phyloP scores from a whole-genome alignment of 2,797 vertebrate species.

The Corythornis leucogaster region DNA sequence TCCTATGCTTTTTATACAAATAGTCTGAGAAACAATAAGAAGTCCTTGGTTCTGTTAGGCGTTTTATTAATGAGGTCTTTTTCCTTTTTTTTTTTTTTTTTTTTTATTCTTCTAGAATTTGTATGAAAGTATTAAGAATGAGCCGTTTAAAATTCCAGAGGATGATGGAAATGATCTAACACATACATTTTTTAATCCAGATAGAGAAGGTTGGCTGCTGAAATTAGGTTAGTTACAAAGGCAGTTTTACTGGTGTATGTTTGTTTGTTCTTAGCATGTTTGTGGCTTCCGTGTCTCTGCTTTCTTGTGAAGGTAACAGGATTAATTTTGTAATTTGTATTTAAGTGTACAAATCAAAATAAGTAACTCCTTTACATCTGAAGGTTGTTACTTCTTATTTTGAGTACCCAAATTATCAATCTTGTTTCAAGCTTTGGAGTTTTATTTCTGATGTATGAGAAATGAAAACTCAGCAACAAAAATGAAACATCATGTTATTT shows the following conservation, averaged over 20 bases:
- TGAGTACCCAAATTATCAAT: neutral
- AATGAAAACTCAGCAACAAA: neutral
- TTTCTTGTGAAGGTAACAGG: conserved; percentile 10
- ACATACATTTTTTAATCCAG: conserved; percentile 98
- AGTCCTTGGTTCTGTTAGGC: neutral
- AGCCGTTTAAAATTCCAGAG: conserved; percentile 98
- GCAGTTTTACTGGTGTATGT: neutral
- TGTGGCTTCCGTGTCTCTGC: neutral
- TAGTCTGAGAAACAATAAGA: neutral
- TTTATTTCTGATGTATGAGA: conserved; percentile 21
- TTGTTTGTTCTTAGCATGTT: neutral
- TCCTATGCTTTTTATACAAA: neutral
- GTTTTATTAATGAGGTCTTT: conserved; percentile 7
- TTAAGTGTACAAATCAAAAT: neutral
- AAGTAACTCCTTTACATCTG: neutral
- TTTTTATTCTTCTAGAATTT: conserved; percentile 86
- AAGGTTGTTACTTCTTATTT: conserved; percentile 1
- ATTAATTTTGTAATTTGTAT: neutral
- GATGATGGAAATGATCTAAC: conserved; percentile 97
- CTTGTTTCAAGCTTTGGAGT: neutral
- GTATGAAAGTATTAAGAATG: conserved; percentile 98
- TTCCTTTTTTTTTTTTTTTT: neutral
- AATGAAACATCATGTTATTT: neutral
- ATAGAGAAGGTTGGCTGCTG: conserved; percentile 97
- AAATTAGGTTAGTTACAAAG: conserved; percentile 89